phyloP scores from a whole-genome alignment of 35 echinoderm and acorn worm genomes.

The Apostichopus parvimensis region DNA sequence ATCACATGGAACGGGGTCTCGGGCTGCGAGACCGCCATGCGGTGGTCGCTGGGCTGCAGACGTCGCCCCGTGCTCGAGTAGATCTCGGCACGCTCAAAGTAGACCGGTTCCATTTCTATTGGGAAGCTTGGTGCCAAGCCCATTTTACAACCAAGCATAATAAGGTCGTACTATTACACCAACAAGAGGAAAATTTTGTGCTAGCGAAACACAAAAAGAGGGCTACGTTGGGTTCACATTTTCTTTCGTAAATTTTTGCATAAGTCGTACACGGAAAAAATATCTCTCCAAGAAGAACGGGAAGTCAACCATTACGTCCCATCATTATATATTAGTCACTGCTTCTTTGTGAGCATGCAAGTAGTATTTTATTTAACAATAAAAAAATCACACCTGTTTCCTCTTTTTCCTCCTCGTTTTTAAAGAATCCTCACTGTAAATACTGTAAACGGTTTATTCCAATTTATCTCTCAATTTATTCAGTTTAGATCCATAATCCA shows the following conservation, averaged over 20 bases:
- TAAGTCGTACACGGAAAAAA: conserved; percentile 5
- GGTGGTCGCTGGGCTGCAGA: conserved; percentile 55
- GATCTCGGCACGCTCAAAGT: conserved; percentile 89
- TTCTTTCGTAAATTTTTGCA: background rate
- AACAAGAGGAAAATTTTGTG: conserved; percentile 21
- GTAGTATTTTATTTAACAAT: background rate
- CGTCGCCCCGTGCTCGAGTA: conserved; percentile 87
- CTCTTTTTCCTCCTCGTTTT: too few relatives aligned
- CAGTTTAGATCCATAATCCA: conserved; percentile 4
- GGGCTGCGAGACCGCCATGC: conserved; percentile 61
- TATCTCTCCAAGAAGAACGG: background rate
- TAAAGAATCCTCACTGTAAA: background rate
- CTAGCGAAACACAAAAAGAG: background rate
- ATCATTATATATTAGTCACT: background rate
- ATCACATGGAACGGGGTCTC: conserved; percentile 83
- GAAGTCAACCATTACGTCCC: conserved; percentile 15
- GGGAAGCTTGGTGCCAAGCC: conserved; percentile 98
- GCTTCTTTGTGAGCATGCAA: background rate
- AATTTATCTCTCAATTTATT: background rate
- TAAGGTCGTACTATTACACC: conserved; percentile 50
- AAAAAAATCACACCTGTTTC: background rate
- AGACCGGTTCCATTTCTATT: conserved; percentile 93
- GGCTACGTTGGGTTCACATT: background rate
- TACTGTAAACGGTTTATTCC: background rate
- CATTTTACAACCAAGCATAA: conserved; percentile 81